Base-by-base conservation (phyloP, 2,888 invertebrate genomes). In the Argynnis bischoffii region DNA sequence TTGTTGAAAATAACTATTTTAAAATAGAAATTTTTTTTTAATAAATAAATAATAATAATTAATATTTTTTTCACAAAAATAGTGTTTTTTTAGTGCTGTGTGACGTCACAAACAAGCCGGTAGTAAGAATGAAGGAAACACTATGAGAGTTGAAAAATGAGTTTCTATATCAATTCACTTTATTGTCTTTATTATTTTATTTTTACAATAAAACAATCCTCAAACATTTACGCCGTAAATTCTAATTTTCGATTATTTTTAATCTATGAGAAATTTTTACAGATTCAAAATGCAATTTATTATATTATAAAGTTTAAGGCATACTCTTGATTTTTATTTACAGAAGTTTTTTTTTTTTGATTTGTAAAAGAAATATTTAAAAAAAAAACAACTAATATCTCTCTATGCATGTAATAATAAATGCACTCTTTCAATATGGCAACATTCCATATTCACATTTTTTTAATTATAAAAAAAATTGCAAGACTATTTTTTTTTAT, bases 141-240 rank as follows among this genome's bases (percentile, higher is more conserved):
- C 47, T 65, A 47, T 47, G 54, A 65, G 53, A 59, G 47, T 31
- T 47, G 26, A 51, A 64, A 46, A 64, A 26, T 55, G 55, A 64
- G 26, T 57, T 56, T 46, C 11, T 51, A 65, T 59, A 65, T 70
- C 70, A 70, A 70, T 70, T 70, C 70, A 55, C 61, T 59, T 70
- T 70, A 70, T 70, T 70, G 70, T 70, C 70, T 61, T 65, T 59
- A 59, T 47, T 53, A 59, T 65, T 51, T 51, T 51, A 56, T 57
- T 46, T 57, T n/a, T 48, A 59, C 48, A 59, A 21, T 26, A 59
- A 59, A n/a, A 47, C 46, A 15, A 56, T 46, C 18, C 41, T 59
- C 47, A 26, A 26, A 47, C 3, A 15, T 59, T 41, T 11, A 11
- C 11, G 57, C 21, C 15, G 47, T 48, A 59, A 59, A 59, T 59